Base-by-base conservation (phyloP, 2,888 invertebrate species). In the Tubulanus polymorphus region DNA sequence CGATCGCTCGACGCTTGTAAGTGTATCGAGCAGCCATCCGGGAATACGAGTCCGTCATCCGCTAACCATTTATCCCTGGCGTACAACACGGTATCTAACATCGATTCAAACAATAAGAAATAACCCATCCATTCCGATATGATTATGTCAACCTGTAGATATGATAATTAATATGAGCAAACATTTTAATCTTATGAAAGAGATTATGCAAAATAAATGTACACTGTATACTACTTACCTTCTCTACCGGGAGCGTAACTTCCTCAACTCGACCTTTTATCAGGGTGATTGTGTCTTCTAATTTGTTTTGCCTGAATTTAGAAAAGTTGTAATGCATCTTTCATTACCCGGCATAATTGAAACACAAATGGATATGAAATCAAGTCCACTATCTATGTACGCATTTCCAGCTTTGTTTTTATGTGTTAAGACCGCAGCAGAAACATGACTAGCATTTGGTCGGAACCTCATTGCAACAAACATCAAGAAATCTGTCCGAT, bases 81-180 rank as follows among this genome's bases (percentile, higher is more conserved):
- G 78, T 88, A 89, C 62, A 97, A 86, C 12, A 96, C 88, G 74
- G 92, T 91, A 73, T 95, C 94, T 57, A 96, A 77, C 96, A 97
- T 97, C 46, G 93, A 94, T 82, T 97, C 96, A 78, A 92, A 96
- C 1, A 96, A 80, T 37, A 97, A 82, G 76, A 96, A 95, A 78
- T 97, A 97, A 0, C 96, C 96, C 96, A 97, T 97, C 94, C 95
- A 97, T 79, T 97, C 96, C 0, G 95, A 95, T 2, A 97, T 87
- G 64, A 97, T 91, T 3, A 94, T 86, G 77, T 97, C 95, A 20
- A 81, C 79, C 70, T 73, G 61, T n/a, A 49, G 29, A 54, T 30
- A 20, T 18, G 3, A 3, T 30, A 8, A 6, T 12, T 6, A 30
- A 6, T 32, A 26, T 8, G 10, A 26, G 32, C n/a, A 6, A 15